A percentile compares a stretch with the other conserved stretches of the same genome.
phyloP scores from a whole-genome alignment of 2,797 vertebrate genomes.

The Chanos chanos region DNA sequence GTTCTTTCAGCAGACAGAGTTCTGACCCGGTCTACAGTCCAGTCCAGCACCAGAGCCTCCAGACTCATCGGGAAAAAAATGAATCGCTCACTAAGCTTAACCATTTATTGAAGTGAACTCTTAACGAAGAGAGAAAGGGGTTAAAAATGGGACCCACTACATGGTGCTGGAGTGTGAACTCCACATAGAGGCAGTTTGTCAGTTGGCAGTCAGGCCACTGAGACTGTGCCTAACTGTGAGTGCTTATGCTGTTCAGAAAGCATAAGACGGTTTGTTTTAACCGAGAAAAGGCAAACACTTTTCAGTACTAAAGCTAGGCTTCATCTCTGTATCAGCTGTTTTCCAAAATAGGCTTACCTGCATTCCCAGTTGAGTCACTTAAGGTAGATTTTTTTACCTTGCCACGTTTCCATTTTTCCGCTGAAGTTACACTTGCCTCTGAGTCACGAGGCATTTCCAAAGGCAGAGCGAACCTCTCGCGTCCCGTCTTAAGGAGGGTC shows the following conservation, averaged over 20 bases:
- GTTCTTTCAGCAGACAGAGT: conserved; percentile 86
- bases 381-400: conserved; percentile 6
- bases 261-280: conserved; percentile 11
- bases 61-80: conserved; percentile 96
- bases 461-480: conserved; percentile 15
- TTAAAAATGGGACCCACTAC: conserved; percentile 6
- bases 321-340: conserved; percentile 1
- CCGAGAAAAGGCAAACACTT: not conserved
- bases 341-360: not conserved
- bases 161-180: conserved; percentile 48
- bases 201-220: conserved; percentile 15
- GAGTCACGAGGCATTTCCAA: conserved; percentile 19
- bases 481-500: conserved; percentile 33
- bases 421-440: not conserved
- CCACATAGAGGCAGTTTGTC: conserved; percentile 8
- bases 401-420: conserved; percentile 16
- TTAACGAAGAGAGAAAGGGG: not conserved
- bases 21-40: conserved; percentile 87
- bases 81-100: conserved; percentile 94
- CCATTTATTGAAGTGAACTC: conserved; percentile 82
- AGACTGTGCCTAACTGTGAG: conserved; percentile 15
- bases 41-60: conserved; percentile 77
- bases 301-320: conserved; percentile 7
- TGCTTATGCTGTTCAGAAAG: conserved; percentile 39
- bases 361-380: not conserved